Base-by-base conservation (phyloP, 2,797 vertebrate species). In the Trematomus bernacchii region DNA sequence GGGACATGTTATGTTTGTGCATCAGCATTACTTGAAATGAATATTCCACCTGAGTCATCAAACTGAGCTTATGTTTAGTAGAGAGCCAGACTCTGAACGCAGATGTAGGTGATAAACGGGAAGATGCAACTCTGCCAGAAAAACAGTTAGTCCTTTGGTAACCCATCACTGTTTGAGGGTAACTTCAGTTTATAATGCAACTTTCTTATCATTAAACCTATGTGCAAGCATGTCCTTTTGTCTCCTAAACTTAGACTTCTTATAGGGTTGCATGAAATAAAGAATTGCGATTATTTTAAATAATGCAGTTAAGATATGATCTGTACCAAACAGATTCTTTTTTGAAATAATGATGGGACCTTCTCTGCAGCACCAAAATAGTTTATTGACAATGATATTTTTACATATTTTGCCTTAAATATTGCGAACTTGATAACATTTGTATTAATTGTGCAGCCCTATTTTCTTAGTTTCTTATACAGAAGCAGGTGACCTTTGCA, bases 11-110 rank as follows among this genome's bases (percentile, higher is more conserved):
- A 76, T 84, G 77, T 86, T 86, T 67, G 82, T 73, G 88, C 87
- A 83, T 90, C 89, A 90, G 92, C 90, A 88, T 30, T 79, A 84
- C 76, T 83, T 90, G 74, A 88, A 85, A 85, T 83, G 51, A 87
- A 86, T 71, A 71, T 84, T 91, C 70, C 74, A 86, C 79, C 79
- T 71, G 85, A 88, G 80, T 85, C 84, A 80, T 89, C 84, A 90
- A 44, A 63, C 66, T 2, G 0, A 67, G 73, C 70, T 72, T 64
- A 60, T 79, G 84, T 86, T 47, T 50, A 71, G 69, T 33, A 6
- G 66, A 64, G 42, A 59, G 69, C 73, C 73, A 63, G 64, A 61
- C 58, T 79, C 64, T 61, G 19, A 73, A 70, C 73, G 68, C 72
- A 71, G 58, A 70, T 68, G 62, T 51, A 55, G 60, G 64, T 63